Evolutionary conservation across 2,113 vertebrate genomes (phyloP).

Genomic region (Melospiza georgiana): DNA sequence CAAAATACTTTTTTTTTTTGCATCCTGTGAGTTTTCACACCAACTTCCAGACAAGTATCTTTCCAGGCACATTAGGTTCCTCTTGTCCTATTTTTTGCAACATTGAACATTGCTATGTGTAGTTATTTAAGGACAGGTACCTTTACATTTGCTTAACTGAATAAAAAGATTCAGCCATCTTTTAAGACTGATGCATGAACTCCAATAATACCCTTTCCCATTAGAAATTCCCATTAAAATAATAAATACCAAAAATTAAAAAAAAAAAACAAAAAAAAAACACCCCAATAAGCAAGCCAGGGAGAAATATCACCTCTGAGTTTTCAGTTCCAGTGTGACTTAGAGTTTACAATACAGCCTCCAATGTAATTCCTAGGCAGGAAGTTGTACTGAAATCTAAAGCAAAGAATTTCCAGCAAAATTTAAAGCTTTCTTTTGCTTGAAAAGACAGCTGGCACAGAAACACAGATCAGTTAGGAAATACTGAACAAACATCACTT

Average conservation of each 20-base stretch:
- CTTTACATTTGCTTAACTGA: background rate
- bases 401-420: background rate
- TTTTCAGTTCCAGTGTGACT: background rate
- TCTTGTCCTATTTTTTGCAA: background rate
- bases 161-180: background rate
- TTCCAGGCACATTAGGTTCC: background rate
- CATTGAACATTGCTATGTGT: background rate
- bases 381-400: background rate
- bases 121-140: background rate
- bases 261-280: background rate
- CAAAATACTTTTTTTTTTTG: background rate
- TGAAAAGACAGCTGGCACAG: background rate
- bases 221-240: background rate
- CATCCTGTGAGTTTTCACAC: background rate
- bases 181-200: background rate
- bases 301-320: background rate
- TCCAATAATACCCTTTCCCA: background rate
- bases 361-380: background rate
- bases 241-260: background rate
- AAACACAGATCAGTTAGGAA: background rate
- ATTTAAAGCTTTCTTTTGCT: background rate
- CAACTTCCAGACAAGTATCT: background rate
- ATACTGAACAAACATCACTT: constrained; percentile 45
- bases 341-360: background rate
- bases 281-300: background rate